phyloP scores from a whole-genome alignment of 2,113 vertebrate genomes.

The Butorides virescens region DNA sequence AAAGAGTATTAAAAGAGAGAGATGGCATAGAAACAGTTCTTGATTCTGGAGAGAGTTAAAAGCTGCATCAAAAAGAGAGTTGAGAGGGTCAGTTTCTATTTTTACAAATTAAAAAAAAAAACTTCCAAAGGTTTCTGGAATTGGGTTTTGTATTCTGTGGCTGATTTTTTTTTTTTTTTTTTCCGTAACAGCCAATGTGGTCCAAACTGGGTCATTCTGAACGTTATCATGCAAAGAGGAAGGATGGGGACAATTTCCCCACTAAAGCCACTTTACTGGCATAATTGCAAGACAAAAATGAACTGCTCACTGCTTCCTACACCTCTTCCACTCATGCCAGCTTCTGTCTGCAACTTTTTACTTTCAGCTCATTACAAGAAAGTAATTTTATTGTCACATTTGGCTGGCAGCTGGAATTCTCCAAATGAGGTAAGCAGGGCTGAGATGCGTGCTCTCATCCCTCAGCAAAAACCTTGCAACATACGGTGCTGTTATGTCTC shows the following conservation, averaged over 20 bases:
- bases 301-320: background rate
- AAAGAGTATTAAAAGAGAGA: background rate
- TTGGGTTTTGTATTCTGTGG: background rate
- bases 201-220: background rate
- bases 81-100: background rate
- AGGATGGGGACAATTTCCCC: conserved; percentile 10
- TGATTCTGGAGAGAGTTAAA: background rate
- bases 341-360: background rate
- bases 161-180: background rate
- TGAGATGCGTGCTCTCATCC: background rate
- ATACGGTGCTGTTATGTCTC: background rate
- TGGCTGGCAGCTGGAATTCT: conserved; percentile 14
- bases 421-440: background rate
- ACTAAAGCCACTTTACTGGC: background rate
- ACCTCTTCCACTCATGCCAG: background rate
- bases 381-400: background rate
- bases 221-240: background rate
- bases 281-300: background rate
- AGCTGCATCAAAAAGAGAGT: background rate
- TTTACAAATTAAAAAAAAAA: background rate
- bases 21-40: background rate
- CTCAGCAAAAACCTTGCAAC: conserved; percentile 5
- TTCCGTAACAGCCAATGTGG: background rate
- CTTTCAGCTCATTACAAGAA: background rate
- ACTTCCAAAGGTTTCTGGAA: background rate